Evolutionary conservation across 2,797 vertebrate species (phyloP), one percentile per base, ranked within the genome.

Genomic region (Manis javanica): DNA sequence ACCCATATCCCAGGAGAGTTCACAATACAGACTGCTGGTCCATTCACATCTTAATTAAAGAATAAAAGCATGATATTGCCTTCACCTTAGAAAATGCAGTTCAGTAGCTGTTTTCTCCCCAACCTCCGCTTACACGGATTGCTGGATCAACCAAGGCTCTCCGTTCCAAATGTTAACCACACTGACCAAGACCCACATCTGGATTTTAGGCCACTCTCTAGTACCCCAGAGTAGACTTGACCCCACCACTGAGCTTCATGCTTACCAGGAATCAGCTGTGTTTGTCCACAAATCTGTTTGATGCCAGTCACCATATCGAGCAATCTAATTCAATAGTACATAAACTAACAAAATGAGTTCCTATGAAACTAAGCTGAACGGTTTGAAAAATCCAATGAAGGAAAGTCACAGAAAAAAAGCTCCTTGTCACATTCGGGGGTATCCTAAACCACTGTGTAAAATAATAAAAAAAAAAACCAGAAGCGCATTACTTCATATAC

Each of bases 341-440:
- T 69, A 64, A 90, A 91, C 26, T 15, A 74, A 89, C 42, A 71
- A 68, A 57, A 83, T 55, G 14, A 79, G 24, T 84, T 94, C 90
- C 57, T 71, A n/a, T 26, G 34, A 91, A 77, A 64, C 81, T 51
- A 82, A 92, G 53, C 51, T 74, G 26, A 94, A 86, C 2, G 19
- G 31, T 72, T 85, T 86, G 51, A 87, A 95, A 87, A 59, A 59
- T 42, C 53, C 79, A 90, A 89, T 69, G 63, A 96, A 95, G 82
- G 18, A 72, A 64, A 84, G 26, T 42, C 34, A 78, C 7, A 55
- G 42, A 31, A 84, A 94, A 91, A 37, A 64, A 66, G 24, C 31
- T 69, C 69, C 69, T 49, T 82, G 13, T 89, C 78, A 91, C 16
- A 71, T n/a, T 14, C 77, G 26, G 51, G 55, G 42, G 29, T 78